These are phyloP conservation scores for Herminia tarsipennalis DNA, from an alignment of 2,888 invertebrate genomes.

Conservation along the genomic window DNA sequence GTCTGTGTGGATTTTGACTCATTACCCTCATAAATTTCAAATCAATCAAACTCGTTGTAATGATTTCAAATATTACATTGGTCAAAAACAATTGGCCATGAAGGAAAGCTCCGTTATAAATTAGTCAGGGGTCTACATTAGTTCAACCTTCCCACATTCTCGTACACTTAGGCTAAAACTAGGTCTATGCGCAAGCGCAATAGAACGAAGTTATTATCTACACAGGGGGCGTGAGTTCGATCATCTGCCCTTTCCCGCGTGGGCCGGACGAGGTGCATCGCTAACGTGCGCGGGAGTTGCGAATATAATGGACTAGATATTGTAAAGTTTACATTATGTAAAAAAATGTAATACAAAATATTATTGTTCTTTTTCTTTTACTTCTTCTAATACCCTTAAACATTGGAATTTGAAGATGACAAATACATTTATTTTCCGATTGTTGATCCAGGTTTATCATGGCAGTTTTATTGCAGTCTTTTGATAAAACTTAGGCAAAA, in stretches of 20 bases:
- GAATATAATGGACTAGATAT: conserved; percentile 17
- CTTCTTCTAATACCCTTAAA: too few species aligned
- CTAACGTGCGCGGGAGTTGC: conserved; percentile 47
- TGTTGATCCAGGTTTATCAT: too few species aligned
- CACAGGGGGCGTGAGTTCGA: conserved; percentile 51
- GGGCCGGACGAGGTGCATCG: conserved; percentile 57
- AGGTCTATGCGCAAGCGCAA: conserved; percentile 17
- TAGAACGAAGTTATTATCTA: conserved; percentile 43
- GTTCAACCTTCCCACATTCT: conserved; percentile 12
- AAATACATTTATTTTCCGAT: too few species aligned
- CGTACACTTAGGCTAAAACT: conserved; percentile 9
- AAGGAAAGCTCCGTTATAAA: neutral
- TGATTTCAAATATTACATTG: neutral
- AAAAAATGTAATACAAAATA: too few species aligned
- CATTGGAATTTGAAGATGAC: too few species aligned
- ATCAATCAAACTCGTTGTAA: too few species aligned
- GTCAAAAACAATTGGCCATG: neutral
- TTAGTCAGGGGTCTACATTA: conserved; percentile 4
- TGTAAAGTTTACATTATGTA: too few species aligned
- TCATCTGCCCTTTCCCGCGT: conserved; percentile 68
- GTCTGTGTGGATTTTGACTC: too few species aligned
- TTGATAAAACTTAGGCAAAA: too few species aligned
- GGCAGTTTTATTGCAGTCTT: too few species aligned
- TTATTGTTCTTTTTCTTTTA: too few species aligned
- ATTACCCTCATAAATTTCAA: too few species aligned